Conservation (phyloP, 2,888 invertebrate genomes). For the Dione vanillae region DNA sequence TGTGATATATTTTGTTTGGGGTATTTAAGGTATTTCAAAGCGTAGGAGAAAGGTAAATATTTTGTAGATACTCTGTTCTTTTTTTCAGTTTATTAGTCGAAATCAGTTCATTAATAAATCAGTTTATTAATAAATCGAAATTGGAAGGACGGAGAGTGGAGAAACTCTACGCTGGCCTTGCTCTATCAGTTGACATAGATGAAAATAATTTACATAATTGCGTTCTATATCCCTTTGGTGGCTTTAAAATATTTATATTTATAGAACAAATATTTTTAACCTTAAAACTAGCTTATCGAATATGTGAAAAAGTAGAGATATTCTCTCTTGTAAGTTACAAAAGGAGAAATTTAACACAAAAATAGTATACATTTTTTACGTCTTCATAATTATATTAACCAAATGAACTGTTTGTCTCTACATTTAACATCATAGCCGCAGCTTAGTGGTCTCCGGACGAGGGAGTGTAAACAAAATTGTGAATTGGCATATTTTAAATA, state of each 20-base stretch:
- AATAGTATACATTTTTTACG: background rate
- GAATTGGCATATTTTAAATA: constrained; percentile 37
- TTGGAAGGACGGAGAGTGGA: background rate
- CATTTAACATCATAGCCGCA: constrained; percentile 19
- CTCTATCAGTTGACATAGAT: background rate
- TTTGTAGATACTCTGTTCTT: no score
- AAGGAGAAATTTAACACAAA: background rate
- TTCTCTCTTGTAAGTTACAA: no score
- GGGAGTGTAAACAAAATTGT: constrained; percentile 43
- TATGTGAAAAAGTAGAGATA: no score
- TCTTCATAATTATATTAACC: background rate
- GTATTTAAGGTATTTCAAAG: no score
- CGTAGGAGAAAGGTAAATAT: no score
- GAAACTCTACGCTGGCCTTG: background rate
- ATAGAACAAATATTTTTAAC: background rate
- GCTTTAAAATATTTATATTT: background rate
- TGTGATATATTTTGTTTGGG: background rate
- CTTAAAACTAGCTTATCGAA: background rate
- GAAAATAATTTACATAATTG: no score
- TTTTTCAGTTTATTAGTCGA: no score
- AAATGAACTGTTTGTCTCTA: background rate
- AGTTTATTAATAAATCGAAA: no score
- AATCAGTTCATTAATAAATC: no score
- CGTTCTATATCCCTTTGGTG: no score
- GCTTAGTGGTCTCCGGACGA: constrained; percentile 40